A percentile compares a stretch with the other conserved stretches of the same genome.
phyloP scores from a whole-genome alignment of 1,140 invertebrate species.

The Drosophila baimaii region DNA sequence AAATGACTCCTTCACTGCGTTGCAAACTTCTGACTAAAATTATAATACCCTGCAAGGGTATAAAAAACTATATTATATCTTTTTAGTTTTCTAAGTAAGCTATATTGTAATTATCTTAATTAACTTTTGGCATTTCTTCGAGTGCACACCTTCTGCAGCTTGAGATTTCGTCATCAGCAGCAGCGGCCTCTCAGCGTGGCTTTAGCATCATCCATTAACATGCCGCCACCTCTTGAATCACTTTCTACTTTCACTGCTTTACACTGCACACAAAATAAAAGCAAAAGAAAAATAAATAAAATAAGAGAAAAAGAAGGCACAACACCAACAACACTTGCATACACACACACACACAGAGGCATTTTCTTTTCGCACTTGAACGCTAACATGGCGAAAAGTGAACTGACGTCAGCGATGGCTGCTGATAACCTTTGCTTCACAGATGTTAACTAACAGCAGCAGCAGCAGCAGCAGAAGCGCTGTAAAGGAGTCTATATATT shows the following conservation, averaged over 20 bases:
- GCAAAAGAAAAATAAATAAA: not conserved
- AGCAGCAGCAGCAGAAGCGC: slow-evolving; percentile 1
- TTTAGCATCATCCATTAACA: slow-evolving; percentile 37
- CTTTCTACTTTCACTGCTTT: slow-evolving; percentile 76
- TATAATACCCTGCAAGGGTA: no score
- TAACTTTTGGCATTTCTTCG: not conserved
- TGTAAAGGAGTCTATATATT: slow-evolving; percentile 5
- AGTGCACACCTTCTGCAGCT: not conserved
- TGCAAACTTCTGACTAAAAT: no score
- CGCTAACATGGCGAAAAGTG: slow-evolving; percentile 22
- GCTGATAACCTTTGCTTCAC: slow-evolving; percentile 20
- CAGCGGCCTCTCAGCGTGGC: slow-evolving; percentile 4
- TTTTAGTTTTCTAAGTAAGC: no score
- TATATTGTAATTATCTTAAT: no score
- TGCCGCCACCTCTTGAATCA: slow-evolving; percentile 49
- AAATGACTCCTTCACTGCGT: no score
- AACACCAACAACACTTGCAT: no score
- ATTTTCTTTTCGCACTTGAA: slow-evolving; percentile 24
- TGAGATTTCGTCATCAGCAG: slow-evolving; percentile 51
- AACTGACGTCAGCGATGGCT: slow-evolving; percentile 37
- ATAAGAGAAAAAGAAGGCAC: slow-evolving; percentile 10
- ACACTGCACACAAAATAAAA: slow-evolving; percentile 14
- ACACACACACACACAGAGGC: not conserved
- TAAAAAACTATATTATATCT: no score
- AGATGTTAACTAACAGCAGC: slow-evolving; percentile 11